These are phyloP conservation scores for Epinotia bilunana DNA, from an alignment of 2,888 invertebrate genomes.

Conservation along the genomic window DNA sequence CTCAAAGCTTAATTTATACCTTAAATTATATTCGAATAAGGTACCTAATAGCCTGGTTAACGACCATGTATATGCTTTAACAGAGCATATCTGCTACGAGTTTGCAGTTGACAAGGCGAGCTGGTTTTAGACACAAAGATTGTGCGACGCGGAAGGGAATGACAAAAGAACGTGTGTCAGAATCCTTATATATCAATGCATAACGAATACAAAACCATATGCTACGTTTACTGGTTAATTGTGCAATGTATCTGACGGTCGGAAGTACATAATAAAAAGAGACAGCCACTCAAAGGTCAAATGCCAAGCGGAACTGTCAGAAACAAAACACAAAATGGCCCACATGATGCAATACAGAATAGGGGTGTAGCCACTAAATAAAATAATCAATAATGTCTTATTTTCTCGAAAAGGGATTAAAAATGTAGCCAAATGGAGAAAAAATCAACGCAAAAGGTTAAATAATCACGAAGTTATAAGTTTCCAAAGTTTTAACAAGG, in stretches of 20 bases:
- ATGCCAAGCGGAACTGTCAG: too few species aligned
- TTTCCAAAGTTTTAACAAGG: too few species aligned
- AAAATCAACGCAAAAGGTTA: too few species aligned
- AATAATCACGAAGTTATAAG: too few species aligned
- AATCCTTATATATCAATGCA: background rate
- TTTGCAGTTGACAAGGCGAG: constrained; percentile 27
- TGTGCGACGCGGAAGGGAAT: constrained; percentile 22
- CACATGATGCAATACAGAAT: too few species aligned
- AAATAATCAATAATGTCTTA: too few species aligned
- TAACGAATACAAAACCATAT: background rate
- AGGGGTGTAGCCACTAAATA: too few species aligned
- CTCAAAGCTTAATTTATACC: background rate
- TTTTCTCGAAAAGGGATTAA: too few species aligned
- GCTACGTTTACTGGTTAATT: background rate
- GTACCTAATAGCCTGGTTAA: background rate
- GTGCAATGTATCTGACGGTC: constrained; percentile 4
- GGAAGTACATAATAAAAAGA: background rate
- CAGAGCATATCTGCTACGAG: background rate
- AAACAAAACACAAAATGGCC: too few species aligned
- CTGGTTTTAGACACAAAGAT: constrained; percentile 29
- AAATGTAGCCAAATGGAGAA: too few species aligned
- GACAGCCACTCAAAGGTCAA: background rate
- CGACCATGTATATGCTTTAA: background rate
- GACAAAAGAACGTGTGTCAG: constrained; percentile 28
- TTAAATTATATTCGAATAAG: constrained; percentile 18